These are phyloP conservation scores for Monochamus alternatus DNA, from an alignment of 2,888 invertebrate species.

Conservation along the genomic window DNA sequence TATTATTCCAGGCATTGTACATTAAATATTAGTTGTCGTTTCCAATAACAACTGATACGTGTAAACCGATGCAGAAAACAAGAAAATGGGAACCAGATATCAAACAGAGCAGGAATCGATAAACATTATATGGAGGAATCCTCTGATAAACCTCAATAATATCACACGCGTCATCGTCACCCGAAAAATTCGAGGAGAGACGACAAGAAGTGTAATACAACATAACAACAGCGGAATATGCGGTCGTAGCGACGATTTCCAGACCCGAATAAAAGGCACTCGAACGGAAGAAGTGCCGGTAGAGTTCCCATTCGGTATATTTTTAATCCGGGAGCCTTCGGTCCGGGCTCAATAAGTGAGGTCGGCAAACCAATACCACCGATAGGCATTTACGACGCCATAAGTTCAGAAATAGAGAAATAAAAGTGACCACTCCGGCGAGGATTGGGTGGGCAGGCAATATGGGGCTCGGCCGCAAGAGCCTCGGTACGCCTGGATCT, in stretches of 20 bases:
- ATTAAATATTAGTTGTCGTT: too few relatives aligned
- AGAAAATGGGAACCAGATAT: too few relatives aligned
- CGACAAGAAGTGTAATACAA: slow-evolving; percentile 32
- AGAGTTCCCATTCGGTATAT: slow-evolving; percentile 30
- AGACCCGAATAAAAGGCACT: slow-evolving; percentile 23
- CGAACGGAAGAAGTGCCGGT: slow-evolving; percentile 19
- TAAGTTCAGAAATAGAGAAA: slow-evolving; percentile 38
- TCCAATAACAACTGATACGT: too few relatives aligned
- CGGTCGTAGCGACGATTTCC: slow-evolving; percentile 4
- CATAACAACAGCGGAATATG: slow-evolving; percentile 24
- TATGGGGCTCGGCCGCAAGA: not conserved
- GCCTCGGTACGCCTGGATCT: not conserved
- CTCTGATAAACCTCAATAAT: slow-evolving; percentile 18
- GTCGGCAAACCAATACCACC: slow-evolving; percentile 38
- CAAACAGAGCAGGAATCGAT: slow-evolving; percentile 8
- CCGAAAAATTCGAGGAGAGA: slow-evolving; percentile 6
- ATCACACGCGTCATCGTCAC: slow-evolving; percentile 21
- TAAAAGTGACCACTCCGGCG: slow-evolving; percentile 37
- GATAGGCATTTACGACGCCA: slow-evolving; percentile 37
- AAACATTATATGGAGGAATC: not conserved
- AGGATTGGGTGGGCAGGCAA: slow-evolving; percentile 30
- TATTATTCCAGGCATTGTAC: too few relatives aligned
- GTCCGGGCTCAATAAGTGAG: slow-evolving; percentile 34
- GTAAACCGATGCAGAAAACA: too few relatives aligned
- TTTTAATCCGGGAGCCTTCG: slow-evolving; percentile 34